Percentiles rank a stretch among this genome's conserved stretches.
Conservation (phyloP, 2,797 vertebrate genomes). For the Periophthalmus magnuspinnatus region DNA sequence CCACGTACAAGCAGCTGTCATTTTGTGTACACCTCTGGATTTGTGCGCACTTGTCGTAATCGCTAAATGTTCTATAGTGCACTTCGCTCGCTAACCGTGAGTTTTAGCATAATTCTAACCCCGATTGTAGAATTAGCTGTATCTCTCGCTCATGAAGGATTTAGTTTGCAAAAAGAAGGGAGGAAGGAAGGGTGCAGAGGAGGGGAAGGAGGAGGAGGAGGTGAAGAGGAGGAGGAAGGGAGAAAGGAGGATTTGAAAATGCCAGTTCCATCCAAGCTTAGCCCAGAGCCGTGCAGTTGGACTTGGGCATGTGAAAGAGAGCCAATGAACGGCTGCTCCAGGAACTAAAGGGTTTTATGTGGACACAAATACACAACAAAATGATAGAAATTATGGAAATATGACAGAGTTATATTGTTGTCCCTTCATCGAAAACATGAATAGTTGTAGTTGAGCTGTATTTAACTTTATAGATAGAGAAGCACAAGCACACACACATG, state of each 20-base stretch:
- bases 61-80: neutral
- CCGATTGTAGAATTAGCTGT: neutral
- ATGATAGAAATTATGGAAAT: no score
- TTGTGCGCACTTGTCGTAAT: neutral
- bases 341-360: neutral
- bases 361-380: neutral
- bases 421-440: no score
- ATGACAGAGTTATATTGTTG: no score
- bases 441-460: no score
- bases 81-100: neutral
- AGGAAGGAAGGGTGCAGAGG: neutral
- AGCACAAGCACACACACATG: no score
- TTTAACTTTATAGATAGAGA: no score
- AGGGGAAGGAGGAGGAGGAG: neutral
- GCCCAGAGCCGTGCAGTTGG: neutral
- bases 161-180: neutral
- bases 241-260: conserved; percentile 1
- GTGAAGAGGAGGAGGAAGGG: neutral
- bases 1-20: neutral
- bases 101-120: neutral
- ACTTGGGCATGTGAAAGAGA: neutral
- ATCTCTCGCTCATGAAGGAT: neutral
- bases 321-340: neutral
- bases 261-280: conserved; percentile 1
- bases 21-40: neutral